These are phyloP conservation scores for Armadillidium nasatum DNA, from an alignment of 1,140 invertebrate genomes.

Conservation along the genomic window DNA sequence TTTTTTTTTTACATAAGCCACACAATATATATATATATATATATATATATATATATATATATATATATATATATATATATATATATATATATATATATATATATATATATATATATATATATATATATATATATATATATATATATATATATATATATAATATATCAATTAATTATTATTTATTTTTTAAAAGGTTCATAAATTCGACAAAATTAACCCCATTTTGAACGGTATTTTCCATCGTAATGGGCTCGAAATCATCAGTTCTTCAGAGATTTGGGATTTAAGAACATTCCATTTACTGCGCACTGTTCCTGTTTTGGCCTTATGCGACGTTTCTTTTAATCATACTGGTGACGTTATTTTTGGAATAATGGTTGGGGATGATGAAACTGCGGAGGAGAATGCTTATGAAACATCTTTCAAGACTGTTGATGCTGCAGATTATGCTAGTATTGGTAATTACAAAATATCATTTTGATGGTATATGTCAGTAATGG, in stretches of 20 bases:
- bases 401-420: slow-evolving; percentile 66
- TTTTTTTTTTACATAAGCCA: no score
- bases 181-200: slow-evolving; percentile 70
- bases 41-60: no score
- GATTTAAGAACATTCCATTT: slow-evolving; percentile 92
- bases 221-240: slow-evolving; percentile 93
- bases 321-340: slow-evolving; percentile 72
- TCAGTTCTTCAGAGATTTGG: slow-evolving; percentile 71
- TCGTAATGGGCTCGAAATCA: slow-evolving; percentile 89
- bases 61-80: no score
- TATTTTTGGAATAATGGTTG: slow-evolving; percentile 54
- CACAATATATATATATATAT: no score
- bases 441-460: slow-evolving; percentile 90
- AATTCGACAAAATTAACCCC: slow-evolving; percentile 96
- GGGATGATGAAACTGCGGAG: slow-evolving; percentile 30
- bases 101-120: no score
- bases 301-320: slow-evolving; percentile 81
- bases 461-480: slow-evolving; percentile 44
- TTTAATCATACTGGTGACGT: slow-evolving; percentile 57
- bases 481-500: background rate
- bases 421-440: slow-evolving; percentile 88
- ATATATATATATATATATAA: no score
- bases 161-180: no score
- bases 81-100: no score
- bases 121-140: no score